Evolutionary conservation across 1,140 invertebrate species (phyloP).

Genomic region (Eueides isabella): DNA sequence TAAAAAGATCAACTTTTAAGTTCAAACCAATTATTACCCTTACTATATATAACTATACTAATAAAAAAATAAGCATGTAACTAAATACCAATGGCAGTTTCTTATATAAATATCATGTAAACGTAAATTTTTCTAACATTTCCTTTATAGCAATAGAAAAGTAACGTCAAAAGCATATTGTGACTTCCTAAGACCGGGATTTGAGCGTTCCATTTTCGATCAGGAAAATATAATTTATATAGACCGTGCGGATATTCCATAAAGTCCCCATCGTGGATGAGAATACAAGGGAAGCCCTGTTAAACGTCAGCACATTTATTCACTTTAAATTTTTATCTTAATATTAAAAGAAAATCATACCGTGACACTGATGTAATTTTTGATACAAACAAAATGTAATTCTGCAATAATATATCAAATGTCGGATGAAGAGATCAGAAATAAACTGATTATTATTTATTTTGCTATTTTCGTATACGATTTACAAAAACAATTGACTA

Average conservation of each 20-base stretch:
- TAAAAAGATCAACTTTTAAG: background rate
- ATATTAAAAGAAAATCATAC: background rate
- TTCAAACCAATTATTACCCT: background rate
- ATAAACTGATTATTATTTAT: too few relatives aligned
- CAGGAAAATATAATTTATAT: conserved; percentile 10
- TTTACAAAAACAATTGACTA: too few relatives aligned
- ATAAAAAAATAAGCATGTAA: background rate
- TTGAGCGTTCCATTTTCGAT: conserved; percentile 4
- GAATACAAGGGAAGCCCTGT: background rate
- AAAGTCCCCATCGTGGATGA: background rate
- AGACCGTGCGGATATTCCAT: background rate
- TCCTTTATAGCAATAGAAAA: background rate
- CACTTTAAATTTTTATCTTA: background rate
- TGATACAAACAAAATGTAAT: too few relatives aligned
- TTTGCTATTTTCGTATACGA: too few relatives aligned
- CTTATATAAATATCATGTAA: background rate
- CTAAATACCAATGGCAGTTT: background rate
- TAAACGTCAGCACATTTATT: background rate
- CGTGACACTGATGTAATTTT: background rate
- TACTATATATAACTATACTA: too few relatives aligned
- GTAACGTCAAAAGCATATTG: conserved; percentile 12
- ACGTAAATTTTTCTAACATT: conserved; percentile 7
- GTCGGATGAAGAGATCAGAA: too few relatives aligned
- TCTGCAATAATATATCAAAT: too few relatives aligned
- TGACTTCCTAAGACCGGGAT: conserved; percentile 5